These are phyloP conservation scores for Halcyon badia DNA, from an alignment of 2,797 vertebrate genomes.

Conservation along the genomic window DNA sequence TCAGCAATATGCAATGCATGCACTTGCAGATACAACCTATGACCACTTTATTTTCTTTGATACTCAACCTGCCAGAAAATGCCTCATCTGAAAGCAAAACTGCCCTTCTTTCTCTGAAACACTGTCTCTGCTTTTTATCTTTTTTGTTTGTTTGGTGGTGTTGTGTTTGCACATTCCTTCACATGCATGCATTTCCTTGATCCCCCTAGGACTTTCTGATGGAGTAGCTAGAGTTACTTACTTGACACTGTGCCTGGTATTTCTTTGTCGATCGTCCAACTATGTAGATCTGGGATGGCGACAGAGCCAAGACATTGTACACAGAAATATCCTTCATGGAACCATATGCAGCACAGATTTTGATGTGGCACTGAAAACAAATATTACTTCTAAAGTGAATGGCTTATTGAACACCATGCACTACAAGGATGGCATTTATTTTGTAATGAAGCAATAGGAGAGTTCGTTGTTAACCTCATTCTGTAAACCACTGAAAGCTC, in stretches of 20 bases:
- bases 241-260: slow-evolving; percentile 97
- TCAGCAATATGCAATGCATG: background rate
- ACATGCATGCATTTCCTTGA: background rate
- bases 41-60: background rate
- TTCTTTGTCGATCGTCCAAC: slow-evolving; percentile 97
- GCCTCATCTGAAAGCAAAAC: background rate
- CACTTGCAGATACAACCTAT: background rate
- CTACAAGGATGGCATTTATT: background rate
- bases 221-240: slow-evolving; percentile 61
- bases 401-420: background rate
- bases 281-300: slow-evolving; percentile 94
- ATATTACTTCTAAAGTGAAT: slow-evolving; percentile 37
- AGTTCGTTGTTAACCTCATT: background rate
- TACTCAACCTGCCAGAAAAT: background rate
- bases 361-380: slow-evolving; percentile 93
- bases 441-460: background rate
- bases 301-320: slow-evolving; percentile 94
- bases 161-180: background rate
- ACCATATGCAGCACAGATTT: slow-evolving; percentile 95
- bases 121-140: background rate
- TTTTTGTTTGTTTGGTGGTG: too few species aligned
- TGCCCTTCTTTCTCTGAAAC: background rate
- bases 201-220: background rate
- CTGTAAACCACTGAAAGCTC: background rate
- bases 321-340: slow-evolving; percentile 99